Evolutionary conservation across 2,797 vertebrate species (phyloP).

Genomic region (Florisuga fusca): DNA sequence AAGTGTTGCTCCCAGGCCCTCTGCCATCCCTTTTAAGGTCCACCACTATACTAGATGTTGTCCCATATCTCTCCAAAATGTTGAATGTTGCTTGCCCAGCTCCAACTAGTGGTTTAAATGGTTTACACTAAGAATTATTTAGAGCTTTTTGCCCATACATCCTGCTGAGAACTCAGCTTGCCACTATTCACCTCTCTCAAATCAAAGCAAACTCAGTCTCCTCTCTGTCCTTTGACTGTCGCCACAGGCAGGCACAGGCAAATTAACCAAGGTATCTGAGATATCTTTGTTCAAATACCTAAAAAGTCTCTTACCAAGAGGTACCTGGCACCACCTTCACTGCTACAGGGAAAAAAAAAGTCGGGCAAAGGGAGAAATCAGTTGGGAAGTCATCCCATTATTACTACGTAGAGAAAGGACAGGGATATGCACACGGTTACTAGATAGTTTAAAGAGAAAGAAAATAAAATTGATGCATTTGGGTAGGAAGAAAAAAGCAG

Average conservation of each 20-base stretch:
- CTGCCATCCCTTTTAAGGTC: neutral
- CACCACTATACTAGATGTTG: neutral
- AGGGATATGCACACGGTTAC: neutral
- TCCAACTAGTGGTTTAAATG: neutral
- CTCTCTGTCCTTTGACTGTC: neutral
- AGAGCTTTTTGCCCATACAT: neutral
- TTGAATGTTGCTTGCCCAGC: neutral
- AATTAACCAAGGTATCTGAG: neutral
- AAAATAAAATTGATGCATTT: neutral
- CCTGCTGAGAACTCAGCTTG: neutral
- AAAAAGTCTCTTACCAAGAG: neutral
- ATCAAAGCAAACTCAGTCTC: neutral
- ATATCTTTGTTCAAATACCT: neutral
- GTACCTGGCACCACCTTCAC: neutral
- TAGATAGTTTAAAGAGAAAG: neutral
- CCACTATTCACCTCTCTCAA: neutral
- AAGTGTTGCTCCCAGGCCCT: neutral
- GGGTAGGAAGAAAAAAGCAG: neutral
- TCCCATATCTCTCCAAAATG: neutral
- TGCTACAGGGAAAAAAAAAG: neutral
- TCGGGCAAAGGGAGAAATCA: neutral
- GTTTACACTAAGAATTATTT: neutral
- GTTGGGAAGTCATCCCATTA: neutral
- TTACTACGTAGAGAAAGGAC: neutral
- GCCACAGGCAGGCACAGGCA: neutral